Conservation (phyloP, 2,113 vertebrate species). For the Condylura cristata region DNA sequence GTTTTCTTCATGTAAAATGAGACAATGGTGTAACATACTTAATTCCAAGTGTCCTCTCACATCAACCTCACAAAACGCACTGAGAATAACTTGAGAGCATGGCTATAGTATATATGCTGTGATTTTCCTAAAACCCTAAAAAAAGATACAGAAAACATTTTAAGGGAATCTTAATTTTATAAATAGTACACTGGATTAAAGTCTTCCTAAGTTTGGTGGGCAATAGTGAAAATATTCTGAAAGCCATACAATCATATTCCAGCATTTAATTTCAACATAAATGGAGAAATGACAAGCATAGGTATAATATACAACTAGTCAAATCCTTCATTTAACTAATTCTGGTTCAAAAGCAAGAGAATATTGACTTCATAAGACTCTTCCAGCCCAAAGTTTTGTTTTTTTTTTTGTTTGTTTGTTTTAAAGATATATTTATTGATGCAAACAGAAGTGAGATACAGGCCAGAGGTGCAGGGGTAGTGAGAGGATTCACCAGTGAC, state of each 20-base stretch:
- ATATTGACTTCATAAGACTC: neutral
- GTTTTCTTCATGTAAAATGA: slow-evolving; percentile 26
- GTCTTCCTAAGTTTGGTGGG: neutral
- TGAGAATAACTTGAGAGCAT: neutral
- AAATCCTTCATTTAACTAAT: slow-evolving; percentile 22
- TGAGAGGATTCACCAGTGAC: no score
- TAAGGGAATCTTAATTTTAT: neutral
- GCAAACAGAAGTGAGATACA: no score
- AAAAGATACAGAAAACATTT: neutral
- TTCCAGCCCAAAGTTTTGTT: neutral
- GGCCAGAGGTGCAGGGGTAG: no score
- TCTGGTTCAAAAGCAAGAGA: slow-evolving; percentile 27
- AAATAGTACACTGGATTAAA: neutral
- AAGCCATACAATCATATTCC: neutral
- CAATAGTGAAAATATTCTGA: neutral
- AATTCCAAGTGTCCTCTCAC: neutral
- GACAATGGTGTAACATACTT: neutral
- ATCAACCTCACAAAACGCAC: neutral
- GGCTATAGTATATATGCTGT: neutral
- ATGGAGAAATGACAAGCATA: no score
- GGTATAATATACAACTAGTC: neutral
- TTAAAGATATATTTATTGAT: no score
- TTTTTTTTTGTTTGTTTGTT: no score
- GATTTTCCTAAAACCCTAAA: neutral
- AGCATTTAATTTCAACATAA: neutral